Evolutionary conservation across 2,797 vertebrate genomes (phyloP).

Genomic region (Semaprochilodus insignis): DNA sequence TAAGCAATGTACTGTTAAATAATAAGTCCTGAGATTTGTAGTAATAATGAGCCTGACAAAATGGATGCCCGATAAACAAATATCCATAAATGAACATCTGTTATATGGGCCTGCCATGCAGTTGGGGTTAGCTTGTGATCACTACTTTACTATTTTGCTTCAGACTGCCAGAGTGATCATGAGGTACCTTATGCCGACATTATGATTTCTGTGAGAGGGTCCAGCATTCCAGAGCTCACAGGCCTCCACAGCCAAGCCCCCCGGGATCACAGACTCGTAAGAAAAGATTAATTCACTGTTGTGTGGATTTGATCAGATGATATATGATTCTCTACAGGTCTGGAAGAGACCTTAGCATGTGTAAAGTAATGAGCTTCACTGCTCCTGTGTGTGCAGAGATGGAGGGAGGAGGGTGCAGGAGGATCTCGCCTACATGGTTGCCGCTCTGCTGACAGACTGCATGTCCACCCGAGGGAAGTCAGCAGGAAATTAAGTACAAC

Average conservation of each 20-base stretch:
- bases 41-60: no score
- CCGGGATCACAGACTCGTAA: conserved; percentile 72
- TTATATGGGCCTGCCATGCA: neutral
- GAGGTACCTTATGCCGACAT: conserved; percentile 86
- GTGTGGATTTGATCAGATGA: neutral
- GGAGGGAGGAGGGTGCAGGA: conserved; percentile 64
- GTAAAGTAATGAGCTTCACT: neutral
- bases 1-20: no score
- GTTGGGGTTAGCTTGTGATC: neutral
- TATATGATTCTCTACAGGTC: neutral
- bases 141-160: conserved; percentile 23
- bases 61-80: neutral
- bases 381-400: conserved; percentile 65
- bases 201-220: conserved; percentile 78
- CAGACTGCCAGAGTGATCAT: conserved; percentile 78
- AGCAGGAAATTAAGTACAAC: conserved; percentile 82
- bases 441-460: conserved; percentile 79
- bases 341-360: neutral
- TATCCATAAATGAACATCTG: neutral
- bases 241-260: conserved; percentile 65
- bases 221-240: conserved; percentile 79
- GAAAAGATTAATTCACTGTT: neutral
- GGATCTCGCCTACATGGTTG: conserved; percentile 70
- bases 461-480: conserved; percentile 77
- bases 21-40: no score